Conservation (phyloP, 1,140 invertebrate species). For the Panonychus citri region DNA sequence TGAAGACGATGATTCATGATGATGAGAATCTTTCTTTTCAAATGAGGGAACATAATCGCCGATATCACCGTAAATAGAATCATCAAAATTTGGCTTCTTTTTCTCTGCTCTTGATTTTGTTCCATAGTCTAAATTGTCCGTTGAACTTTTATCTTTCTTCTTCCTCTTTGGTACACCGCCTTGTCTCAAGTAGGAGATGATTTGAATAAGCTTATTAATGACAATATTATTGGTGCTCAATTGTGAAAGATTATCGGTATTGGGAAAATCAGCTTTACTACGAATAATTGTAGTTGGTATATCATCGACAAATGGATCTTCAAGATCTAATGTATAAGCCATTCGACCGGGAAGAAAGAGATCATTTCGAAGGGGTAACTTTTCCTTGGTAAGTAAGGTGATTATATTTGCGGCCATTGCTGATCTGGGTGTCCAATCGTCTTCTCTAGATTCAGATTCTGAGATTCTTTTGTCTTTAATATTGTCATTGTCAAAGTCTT, state of each 20-base stretch:
- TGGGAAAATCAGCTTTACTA: slow-evolving; percentile 80
- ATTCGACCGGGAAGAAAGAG: slow-evolving; percentile 81
- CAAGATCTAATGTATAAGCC: slow-evolving; percentile 83
- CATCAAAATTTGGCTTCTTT: not conserved
- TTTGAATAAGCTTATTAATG: slow-evolving; percentile 89
- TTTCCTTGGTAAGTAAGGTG: slow-evolving; percentile 24
- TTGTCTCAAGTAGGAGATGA: slow-evolving; percentile 65
- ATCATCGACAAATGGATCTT: slow-evolving; percentile 73
- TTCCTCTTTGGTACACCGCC: slow-evolving; percentile 13
- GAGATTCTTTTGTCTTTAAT: slow-evolving; percentile 33
- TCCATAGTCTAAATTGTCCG: not conserved
- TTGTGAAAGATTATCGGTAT: slow-evolving; percentile 44
- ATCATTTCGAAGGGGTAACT: slow-evolving; percentile 51
- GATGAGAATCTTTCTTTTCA: no score
- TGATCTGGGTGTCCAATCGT: slow-evolving; percentile 1
- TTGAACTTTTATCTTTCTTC: slow-evolving; percentile 8
- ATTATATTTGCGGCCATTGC: slow-evolving; percentile 25
- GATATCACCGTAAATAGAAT: slow-evolving; percentile 59
- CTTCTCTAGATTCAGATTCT: not conserved
- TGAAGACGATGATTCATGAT: no score
- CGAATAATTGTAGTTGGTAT: slow-evolving; percentile 86
- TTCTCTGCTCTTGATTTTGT: not conserved
- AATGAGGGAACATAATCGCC: slow-evolving; percentile 56
- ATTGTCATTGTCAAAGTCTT: slow-evolving; percentile 25
- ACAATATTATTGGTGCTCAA: slow-evolving; percentile 82